Base-by-base conservation (phyloP, 2,113 vertebrate species). In the Holacanthus passer region DNA sequence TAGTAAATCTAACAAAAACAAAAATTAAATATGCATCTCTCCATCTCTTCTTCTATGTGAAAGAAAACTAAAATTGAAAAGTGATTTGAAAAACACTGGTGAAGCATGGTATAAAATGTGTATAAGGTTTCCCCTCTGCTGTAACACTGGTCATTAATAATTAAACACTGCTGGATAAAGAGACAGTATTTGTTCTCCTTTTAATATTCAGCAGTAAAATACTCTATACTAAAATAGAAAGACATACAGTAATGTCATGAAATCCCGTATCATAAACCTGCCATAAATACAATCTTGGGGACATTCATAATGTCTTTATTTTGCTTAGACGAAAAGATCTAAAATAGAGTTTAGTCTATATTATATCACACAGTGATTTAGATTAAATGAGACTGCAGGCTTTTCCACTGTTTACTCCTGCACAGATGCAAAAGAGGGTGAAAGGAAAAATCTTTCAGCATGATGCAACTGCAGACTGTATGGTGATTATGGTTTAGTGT, bases 161-260 rank as follows among this genome's bases (percentile, higher is more conserved):
- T 74, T 58, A 78, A 75, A 73, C 39, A 41, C 7, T 69, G 58
- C 27, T 62, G 19, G 19, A 67, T 47, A 37, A 16, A 47, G 20
- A 56, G 19, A 20, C 59, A 2, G 22, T 37, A 64, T 27, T 50
- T 76, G 41, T 39, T 59, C 48, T 59, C n/a, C 20, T 11, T 56
- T 50, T 77, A 12, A 45, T 9, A 53, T 45, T 59, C 3, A 48
- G 1, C 13, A 64, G 29, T 29, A 11, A 35, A 41, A 63, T 63
- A 24, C 0, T 12, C 10, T 14, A 27, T 35, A 37, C 10, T 31
- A 10, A n/a, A 58, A 16, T 3, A 39, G 1, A 29, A 29, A 45
- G 22, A 63, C 3, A 63, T n/a, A n/a, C n/a, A n/a, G n/a, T 2
- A 6, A 52, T 35, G 17, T n/a, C 35, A 45, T 35, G 3, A 41